Evolutionary conservation across 2,113 vertebrate species (phyloP).

Genomic region (western clawed frog (Xenopus tropicalis)): UCB_Xtro_10.0 CM004446.2:11394501-11395000

Average conservation of each 20-base stretch:
- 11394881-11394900: conserved; percentile 94
- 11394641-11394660: conserved; percentile 86
- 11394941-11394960: conserved; percentile 96
- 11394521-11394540: conserved; percentile 93
- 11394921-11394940: conserved; percentile 83
- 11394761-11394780: no score
- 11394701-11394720: conserved; percentile 57
- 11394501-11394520: conserved; percentile 71
- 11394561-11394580: conserved; percentile 84
- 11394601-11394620: conserved; percentile 93
- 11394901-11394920: conserved; percentile 95
- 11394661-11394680: conserved; percentile 93
- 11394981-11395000: conserved; percentile 97
- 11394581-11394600: conserved; percentile 81
- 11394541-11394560: conserved; percentile 98
- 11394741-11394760: no score
- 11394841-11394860: conserved; percentile 97
- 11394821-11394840: conserved; percentile 94
- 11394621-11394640: conserved; percentile 99
- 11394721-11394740: neutral
- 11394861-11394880: conserved; percentile 86
- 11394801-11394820: conserved; percentile 85
- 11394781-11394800: conserved; percentile 71
- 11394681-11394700: conserved; percentile 91
- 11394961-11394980: conserved; percentile 98